These are phyloP conservation scores for Tichodroma muraria DNA, from an alignment of 2,113 vertebrate genomes.

Conservation along the genomic window DNA sequence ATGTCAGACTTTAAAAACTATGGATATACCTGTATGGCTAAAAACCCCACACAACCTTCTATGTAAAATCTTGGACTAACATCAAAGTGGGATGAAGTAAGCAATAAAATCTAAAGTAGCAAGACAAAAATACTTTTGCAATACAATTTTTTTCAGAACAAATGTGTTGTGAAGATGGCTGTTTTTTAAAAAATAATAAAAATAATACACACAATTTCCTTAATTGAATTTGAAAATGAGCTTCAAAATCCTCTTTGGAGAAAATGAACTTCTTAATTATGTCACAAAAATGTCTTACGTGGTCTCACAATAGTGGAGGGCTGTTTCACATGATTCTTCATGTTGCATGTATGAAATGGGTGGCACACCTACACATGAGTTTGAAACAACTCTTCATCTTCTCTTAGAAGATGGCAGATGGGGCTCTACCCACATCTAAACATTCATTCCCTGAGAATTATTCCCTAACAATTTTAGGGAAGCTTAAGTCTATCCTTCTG, in stretches of 20 bases:
- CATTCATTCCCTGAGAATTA: too few relatives aligned
- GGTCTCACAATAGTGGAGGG: not conserved
- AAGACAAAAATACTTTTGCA: not conserved
- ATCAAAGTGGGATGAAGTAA: not conserved
- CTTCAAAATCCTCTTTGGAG: not conserved
- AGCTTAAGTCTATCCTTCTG: not conserved
- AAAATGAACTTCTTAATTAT: not conserved
- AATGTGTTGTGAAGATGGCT: not conserved
- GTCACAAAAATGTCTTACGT: not conserved
- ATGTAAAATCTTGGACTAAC: not conserved
- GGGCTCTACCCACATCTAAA: not conserved
- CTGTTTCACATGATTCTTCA: not conserved
- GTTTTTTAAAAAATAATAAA: not conserved
- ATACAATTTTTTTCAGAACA: not conserved
- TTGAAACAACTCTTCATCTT: too few relatives aligned
- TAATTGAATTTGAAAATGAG: not conserved
- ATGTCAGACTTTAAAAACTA: not conserved
- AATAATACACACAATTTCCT: not conserved
- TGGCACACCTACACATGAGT: not conserved
- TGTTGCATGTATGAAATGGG: not conserved
- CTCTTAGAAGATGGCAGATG: not conserved
- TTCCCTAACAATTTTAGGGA: not conserved
- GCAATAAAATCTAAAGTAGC: not conserved
- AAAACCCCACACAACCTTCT: not conserved
- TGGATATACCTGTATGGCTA: not conserved